These are phyloP conservation scores for Limnephilus lunatus DNA, from an alignment of 2,888 invertebrate genomes.

Conservation along the genomic window DNA sequence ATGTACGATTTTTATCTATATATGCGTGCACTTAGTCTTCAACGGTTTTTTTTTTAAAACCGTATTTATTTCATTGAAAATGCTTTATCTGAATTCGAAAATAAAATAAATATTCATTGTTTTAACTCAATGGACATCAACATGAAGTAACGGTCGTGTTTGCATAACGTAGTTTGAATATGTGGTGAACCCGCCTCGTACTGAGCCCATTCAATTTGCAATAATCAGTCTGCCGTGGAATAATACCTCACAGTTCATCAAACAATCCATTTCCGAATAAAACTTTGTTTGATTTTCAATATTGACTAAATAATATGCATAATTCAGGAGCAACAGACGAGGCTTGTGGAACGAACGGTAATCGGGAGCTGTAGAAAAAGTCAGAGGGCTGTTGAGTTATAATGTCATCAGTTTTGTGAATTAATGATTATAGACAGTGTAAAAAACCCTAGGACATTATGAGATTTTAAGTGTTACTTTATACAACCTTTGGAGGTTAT, in stretches of 20 bases:
- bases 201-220: slow-evolving; percentile 33
- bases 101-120: background rate
- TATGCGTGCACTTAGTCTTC: too few relatives aligned
- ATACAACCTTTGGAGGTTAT: too few relatives aligned
- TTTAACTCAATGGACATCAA: background rate
- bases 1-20: too few relatives aligned
- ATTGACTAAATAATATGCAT: slow-evolving; percentile 44
- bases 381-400: too few relatives aligned
- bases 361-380: background rate
- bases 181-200: background rate
- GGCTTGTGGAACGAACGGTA: background rate
- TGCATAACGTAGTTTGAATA: slow-evolving; percentile 26
- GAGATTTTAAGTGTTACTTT: too few relatives aligned
- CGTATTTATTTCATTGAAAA: background rate
- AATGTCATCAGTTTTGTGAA: too few relatives aligned
- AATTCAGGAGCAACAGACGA: slow-evolving; percentile 8
- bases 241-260: slow-evolving; percentile 57
- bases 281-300: slow-evolving; percentile 62
- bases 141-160: background rate
- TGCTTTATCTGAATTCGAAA: too few relatives aligned
- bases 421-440: too few relatives aligned
- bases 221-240: slow-evolving; percentile 47
- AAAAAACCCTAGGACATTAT: too few relatives aligned
- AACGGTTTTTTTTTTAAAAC: too few relatives aligned
- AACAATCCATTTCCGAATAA: slow-evolving; percentile 61